Evolutionary conservation across 2,113 vertebrate genomes (phyloP), one percentile per base, ranked within the genome.

Genomic region (Pomatorhinus ruficollis): DNA sequence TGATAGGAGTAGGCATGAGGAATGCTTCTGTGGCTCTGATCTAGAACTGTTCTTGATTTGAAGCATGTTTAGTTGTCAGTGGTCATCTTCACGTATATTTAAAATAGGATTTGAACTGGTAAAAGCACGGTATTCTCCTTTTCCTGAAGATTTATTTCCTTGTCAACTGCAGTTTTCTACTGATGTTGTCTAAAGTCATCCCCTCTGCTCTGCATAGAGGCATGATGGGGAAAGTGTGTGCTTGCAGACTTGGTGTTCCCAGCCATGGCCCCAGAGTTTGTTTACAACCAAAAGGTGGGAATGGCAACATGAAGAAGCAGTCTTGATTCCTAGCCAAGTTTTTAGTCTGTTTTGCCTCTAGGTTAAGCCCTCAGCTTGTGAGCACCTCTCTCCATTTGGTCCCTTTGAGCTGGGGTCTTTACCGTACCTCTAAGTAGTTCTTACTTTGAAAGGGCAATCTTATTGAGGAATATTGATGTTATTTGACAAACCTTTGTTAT

Each of bases 401-500:
- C 64, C 16, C 35, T 59, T 63, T 77, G 30, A 83, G 47, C 33
- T 69, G 39, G n/a, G 7, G 7, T 83, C 28, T 56, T 47, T 72
- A 57, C 37, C 6, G 0, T 44, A 12, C 72, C 28, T 90, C 57
- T 30, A 12, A 60, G 63, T 72, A 69, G 40, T 65, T 83, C 50
- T 77, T 76, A 27, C 40, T 86, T 92, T 77, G 54, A 83, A 92
- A 77, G 44, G 71, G 47, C 2, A 5, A 45, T 86, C 45, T 80
- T 83, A 77, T 59, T 85, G 61, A 45, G 44, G 79, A 77, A 45
- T 93, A 86, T 74, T 81, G 60, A 74, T 86, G 50, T 59, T 88
- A 93, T 71, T 94, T 95, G 75, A 85, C 75, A 90, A 64, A 44
- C 22, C 20, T 20, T 44, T 83, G 64, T 86, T 92, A 49, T 25